Evolutionary conservation across 2,797 vertebrate species (phyloP), one percentile per base, ranked within the genome.

Genomic region (Gila robusta): DNA sequence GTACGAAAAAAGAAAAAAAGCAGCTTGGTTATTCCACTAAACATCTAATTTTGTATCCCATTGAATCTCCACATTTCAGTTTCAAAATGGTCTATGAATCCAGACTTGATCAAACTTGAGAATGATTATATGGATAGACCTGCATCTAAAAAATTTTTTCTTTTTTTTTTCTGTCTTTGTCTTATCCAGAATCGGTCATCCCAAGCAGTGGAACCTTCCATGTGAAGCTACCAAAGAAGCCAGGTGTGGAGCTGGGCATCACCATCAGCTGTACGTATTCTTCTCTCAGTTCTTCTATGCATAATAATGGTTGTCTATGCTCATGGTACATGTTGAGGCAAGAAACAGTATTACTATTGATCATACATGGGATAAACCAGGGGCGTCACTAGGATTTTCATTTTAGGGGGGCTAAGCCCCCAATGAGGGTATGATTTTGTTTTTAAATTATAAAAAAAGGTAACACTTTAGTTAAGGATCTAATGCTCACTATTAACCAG

Each of bases 121-220:
- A 69, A 59, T 67, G n/a, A 21, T 39, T 32, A 19, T 54, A 64
- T 69, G 10, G 17, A 67, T 35, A 23, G 6, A n/a, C 14, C 26
- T 19, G 26, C 28, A 28, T 71, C 17, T 54, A 35, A 49, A 21
- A 32, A 1, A 1, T 35, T 35, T 35, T 37, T 37, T 37, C 1
- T 39, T 39, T 67, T 8, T 8, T 41, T 21, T 64, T 35, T 14
- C 49, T 41, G 32, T 62, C n/a, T 9, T 19, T 19, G n/a, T 78
- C 21, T 81, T 8, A 23, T 17, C 47, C 92, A 99, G 98, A 99
- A 92, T 99, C 98, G 5, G 98, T 99, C 88, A 98, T 99, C 90
- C 98, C 98, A 83, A 99, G 98, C 91, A 99, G 98, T 86, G 98
- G 98, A 79, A 99, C 98, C 23, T 99, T 99, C 93, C 98, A 99